These are phyloP conservation scores for Colistium nudipinnis DNA, from an alignment of 2,113 vertebrate genomes.

Conservation along the genomic window DNA sequence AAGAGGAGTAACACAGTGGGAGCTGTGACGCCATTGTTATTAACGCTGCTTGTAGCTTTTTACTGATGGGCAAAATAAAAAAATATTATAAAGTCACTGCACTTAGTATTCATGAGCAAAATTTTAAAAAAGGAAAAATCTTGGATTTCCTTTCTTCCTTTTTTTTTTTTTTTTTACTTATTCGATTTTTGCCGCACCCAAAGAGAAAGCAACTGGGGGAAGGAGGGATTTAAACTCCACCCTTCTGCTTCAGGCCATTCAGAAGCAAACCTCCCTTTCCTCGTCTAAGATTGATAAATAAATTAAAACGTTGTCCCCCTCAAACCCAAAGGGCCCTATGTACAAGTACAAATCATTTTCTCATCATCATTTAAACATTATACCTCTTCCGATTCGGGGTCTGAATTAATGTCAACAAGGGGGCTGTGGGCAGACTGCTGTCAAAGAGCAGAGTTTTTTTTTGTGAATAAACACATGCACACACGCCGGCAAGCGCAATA, in stretches of 20 bases:
- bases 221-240: constrained; percentile 27
- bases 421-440: constrained; percentile 26
- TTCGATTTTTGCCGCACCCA: constrained; percentile 36
- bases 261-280: constrained; percentile 48
- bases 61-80: constrained; percentile 52
- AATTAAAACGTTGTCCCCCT: constrained; percentile 79
- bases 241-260: constrained; percentile 35
- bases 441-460: constrained; percentile 18
- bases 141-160: constrained; percentile 31
- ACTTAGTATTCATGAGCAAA: constrained; percentile 67
- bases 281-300: constrained; percentile 79
- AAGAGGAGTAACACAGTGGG: constrained; percentile 38
- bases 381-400: constrained; percentile 51
- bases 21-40: constrained; percentile 25
- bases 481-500: constrained; percentile 25
- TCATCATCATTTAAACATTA: constrained; percentile 39
- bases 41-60: constrained; percentile 29
- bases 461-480: constrained; percentile 41
- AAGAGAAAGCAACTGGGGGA: constrained; percentile 55
- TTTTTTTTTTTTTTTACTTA: constrained; percentile 16
- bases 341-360: constrained; percentile 78
- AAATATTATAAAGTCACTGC: constrained; percentile 66
- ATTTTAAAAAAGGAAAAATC: constrained; percentile 45
- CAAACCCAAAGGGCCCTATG: constrained; percentile 72
- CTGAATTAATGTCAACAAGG: neutral